Conservation (phyloP, 2,797 vertebrate genomes). For the Enteromius viviparus region DNA sequence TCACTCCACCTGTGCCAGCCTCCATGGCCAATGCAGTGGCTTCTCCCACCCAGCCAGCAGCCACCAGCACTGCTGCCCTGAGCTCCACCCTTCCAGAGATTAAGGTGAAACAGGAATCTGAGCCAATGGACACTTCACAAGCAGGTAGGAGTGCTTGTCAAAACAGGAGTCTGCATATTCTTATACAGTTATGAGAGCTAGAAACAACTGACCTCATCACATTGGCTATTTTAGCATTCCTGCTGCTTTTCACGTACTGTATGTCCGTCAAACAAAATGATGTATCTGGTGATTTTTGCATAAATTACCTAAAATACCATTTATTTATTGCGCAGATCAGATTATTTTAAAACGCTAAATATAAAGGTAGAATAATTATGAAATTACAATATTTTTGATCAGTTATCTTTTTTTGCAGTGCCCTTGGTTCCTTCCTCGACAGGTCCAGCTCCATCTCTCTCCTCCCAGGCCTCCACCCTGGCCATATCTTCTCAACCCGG, state of each 20-base stretch:
- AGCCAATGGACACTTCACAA: slow-evolving; percentile 86
- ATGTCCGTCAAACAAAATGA: neutral
- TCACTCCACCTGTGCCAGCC: slow-evolving; percentile 82
- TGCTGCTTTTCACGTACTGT: neutral
- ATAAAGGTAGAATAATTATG: neutral
- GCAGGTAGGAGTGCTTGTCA: slow-evolving; percentile 66
- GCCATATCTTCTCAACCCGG: slow-evolving; percentile 79
- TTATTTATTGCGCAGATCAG: neutral
- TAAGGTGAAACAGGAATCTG: slow-evolving; percentile 94
- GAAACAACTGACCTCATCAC: too few species aligned
- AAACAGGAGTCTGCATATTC: neutral
- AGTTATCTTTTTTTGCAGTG: slow-evolving; percentile 19
- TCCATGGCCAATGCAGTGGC: slow-evolving; percentile 87
- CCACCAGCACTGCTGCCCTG: slow-evolving; percentile 82
- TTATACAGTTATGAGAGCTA: neutral
- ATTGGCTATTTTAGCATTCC: neutral
- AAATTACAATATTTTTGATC: neutral
- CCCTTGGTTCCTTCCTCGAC: slow-evolving; percentile 40
- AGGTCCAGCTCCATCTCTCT: slow-evolving; percentile 42
- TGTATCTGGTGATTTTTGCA: neutral
- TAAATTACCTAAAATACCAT: neutral
- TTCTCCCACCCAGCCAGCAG: slow-evolving; percentile 85
- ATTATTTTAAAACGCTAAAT: neutral
- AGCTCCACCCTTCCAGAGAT: slow-evolving; percentile 84
- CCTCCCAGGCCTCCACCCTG: slow-evolving; percentile 74